Percentiles rank a stretch among this genome's conserved stretches.
Evolutionary conservation across 2,113 vertebrate genomes (phyloP).

Genomic region (Phocoena phocoena): DNA sequence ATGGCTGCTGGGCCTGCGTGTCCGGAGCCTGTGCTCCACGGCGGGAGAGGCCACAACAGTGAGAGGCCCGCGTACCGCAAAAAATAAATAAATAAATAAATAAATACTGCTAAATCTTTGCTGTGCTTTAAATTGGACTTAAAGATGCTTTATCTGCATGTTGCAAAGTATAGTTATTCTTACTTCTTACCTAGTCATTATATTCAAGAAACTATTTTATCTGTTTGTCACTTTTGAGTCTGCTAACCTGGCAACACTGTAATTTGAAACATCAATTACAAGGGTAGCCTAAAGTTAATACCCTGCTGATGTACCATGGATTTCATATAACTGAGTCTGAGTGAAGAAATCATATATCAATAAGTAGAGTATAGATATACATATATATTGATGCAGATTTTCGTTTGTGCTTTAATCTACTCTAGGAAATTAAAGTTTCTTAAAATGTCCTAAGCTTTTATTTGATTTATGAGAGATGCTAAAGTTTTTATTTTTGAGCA

Average conservation of each 20-base stretch:
- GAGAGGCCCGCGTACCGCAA: too few species aligned
- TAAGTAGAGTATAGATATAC: background rate
- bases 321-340: background rate
- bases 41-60: too few species aligned
- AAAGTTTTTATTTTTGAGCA: background rate
- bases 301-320: background rate
- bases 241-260: background rate
- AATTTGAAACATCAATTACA: background rate
- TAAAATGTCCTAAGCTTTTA: background rate
- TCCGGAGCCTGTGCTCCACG: too few species aligned
- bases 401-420: background rate
- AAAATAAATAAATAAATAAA: background rate
- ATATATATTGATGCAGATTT: background rate
- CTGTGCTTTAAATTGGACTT: background rate
- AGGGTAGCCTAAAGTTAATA: background rate
- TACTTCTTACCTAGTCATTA: background rate
- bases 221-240: background rate
- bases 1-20: too few species aligned
- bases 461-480: background rate
- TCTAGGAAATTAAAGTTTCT: background rate
- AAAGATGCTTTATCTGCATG: background rate
- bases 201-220: background rate
- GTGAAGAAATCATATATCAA: background rate
- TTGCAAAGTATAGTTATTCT: background rate
- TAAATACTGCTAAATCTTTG: constrained; percentile 15